Base-by-base conservation (phyloP, 2,113 vertebrate species). In the Scomber japonicus region DNA sequence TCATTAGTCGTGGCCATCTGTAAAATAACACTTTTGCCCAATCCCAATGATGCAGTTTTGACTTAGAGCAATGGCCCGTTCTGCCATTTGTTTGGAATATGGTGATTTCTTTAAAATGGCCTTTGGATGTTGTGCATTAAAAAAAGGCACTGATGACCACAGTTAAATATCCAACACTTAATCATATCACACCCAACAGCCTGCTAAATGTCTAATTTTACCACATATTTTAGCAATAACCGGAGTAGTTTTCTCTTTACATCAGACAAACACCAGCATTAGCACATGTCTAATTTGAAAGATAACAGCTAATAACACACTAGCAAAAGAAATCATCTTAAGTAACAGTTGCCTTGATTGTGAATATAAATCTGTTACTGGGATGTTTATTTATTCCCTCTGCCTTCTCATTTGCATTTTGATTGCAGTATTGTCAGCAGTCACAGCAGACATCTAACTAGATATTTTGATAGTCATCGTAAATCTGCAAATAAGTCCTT, bases 1-100 rank as follows among this genome's bases (percentile, higher is more conserved):
- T 95, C 92, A 94, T 94, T 95, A 95, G 92, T 87, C 77, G 79
- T 88, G 89, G 90, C 93, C 92, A 94, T 95, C 94, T 95, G 92
- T 91, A 92, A 91, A 88, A 93, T 88, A 94, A 86, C 83, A 84
- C 88, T 90, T 91, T 83, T 85, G 80, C 77, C 82, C 84, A 83
- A 89, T 93, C 87, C 85, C 90, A 85, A 78, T 74, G 88, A 93
- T 90, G 92, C 88, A 86, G 88, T 91, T 92, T 74, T 88, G 80
- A 91, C 88, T 94, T 85, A 59, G 82, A 93, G 91, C 89, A 91
- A 90, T 88, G 84, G 75, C 80, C 87, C 78, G 53, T 90, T 82
- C 59, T 83, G 71, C 73, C 65, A 86, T 91, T 89, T 82, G 62
- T 89, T 71, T 83, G 66, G 73, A 85, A 88, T 85, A 84, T 80